A percentile compares a stretch with the other conserved stretches of the same genome.
Conservation (phyloP, 2,888 invertebrate species). For the Nasonovia ribisnigri region DNA sequence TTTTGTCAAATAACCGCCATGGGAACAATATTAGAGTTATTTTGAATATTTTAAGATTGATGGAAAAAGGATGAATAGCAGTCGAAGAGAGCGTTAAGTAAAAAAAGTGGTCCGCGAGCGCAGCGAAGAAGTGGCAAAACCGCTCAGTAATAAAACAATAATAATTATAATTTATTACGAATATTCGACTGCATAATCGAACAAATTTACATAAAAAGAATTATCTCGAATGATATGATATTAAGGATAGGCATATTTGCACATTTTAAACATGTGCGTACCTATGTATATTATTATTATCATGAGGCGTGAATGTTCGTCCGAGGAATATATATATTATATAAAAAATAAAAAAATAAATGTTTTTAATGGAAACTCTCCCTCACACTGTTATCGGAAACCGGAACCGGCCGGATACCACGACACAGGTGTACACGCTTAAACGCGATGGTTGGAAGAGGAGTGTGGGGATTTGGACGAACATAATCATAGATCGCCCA, state of each 20-base stretch:
- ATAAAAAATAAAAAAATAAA: neutral
- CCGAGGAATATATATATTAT: neutral
- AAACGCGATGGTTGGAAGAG: neutral
- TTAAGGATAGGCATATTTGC: neutral
- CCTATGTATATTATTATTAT: neutral
- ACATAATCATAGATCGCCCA: constrained; percentile 24
- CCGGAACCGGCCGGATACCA: constrained; percentile 13
- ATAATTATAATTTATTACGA: neutral
- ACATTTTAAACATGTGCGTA: neutral
- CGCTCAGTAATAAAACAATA: neutral
- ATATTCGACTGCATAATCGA: neutral
- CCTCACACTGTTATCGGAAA: constrained; percentile 2
- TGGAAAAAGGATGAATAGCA: too few species aligned
- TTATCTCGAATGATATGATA: neutral
- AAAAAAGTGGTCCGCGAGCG: too few species aligned
- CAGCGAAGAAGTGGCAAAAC: neutral
- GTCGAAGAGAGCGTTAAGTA: too few species aligned
- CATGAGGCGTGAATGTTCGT: neutral
- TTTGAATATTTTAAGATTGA: too few species aligned
- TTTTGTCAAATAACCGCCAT: too few species aligned
- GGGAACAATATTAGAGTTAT: too few species aligned
- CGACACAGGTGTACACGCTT: constrained; percentile 8
- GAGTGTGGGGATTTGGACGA: neutral
- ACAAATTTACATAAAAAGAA: neutral
- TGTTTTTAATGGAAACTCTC: constrained; percentile 1